Percentiles rank a stretch among this genome's conserved stretches.
Evolutionary conservation across 2,797 vertebrate genomes (phyloP).

Genomic region (Staurois parvus): DNA sequence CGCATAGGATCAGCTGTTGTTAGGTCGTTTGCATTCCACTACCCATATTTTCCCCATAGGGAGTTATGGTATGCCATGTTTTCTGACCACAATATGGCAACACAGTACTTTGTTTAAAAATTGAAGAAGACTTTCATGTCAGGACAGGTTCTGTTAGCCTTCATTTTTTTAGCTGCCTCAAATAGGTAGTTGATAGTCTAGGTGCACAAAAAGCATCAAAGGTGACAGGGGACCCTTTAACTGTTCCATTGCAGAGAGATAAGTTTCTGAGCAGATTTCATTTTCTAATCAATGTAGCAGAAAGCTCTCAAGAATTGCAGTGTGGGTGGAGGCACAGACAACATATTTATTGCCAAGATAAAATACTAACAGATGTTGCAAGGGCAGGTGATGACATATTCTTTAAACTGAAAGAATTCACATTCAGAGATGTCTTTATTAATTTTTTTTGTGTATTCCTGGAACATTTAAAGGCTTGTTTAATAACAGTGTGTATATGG

Average conservation of each 20-base stretch:
- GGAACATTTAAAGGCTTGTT: conserved; percentile 7
- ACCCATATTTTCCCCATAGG: too few species aligned
- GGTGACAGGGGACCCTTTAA: background rate
- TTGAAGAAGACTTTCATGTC: too few species aligned
- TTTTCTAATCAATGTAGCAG: conserved; percentile 70
- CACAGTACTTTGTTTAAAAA: too few species aligned
- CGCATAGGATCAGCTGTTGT: too few species aligned
- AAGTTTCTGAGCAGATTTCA: conserved; percentile 68
- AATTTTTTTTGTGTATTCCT: conserved; percentile 3
- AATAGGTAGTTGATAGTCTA: background rate
- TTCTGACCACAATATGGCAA: too few species aligned
- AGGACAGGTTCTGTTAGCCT: too few species aligned
- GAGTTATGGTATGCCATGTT: too few species aligned
- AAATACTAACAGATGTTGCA: conserved; percentile 68
- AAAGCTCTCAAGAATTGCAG: conserved; percentile 69
- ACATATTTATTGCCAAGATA: conserved; percentile 67
- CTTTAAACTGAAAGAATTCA: conserved; percentile 57
- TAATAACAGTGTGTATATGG: background rate
- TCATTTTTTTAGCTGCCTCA: too few species aligned
- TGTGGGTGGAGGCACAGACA: conserved; percentile 77
- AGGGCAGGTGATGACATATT: conserved; percentile 78
- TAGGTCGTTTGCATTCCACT: too few species aligned
- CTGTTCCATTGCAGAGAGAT: conserved; percentile 28
- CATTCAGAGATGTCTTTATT: background rate
- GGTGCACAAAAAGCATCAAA: background rate